These are phyloP conservation scores for Penaeus indicus DNA, from an alignment of 1,140 invertebrate genomes.

Conservation along the genomic window DNA sequence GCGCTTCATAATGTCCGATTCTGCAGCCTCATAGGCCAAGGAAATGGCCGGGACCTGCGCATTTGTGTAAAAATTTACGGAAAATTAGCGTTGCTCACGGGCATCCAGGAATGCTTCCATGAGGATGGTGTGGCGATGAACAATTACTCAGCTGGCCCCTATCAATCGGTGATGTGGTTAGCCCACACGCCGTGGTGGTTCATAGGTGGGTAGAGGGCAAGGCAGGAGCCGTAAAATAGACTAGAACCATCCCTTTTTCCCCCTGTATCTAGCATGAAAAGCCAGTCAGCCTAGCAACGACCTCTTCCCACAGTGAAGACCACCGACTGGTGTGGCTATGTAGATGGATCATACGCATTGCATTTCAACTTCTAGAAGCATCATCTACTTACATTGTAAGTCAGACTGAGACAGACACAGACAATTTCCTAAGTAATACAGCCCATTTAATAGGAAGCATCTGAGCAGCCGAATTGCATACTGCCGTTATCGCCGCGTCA, in stretches of 20 bases:
- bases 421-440: conserved; percentile 51
- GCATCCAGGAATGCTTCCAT: conserved; percentile 48
- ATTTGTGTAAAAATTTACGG: conserved; percentile 60
- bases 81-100: conserved; percentile 41
- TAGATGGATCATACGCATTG: conserved; percentile 54
- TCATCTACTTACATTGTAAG: conserved; percentile 49
- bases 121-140: conserved; percentile 54
- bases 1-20: conserved; percentile 97
- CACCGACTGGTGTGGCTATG: conserved; percentile 49
- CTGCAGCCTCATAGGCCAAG: conserved; percentile 95
- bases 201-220: conserved; percentile 47
- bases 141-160: conserved; percentile 51
- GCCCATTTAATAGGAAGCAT: conserved; percentile 43
- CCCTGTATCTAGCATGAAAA: conserved; percentile 49
- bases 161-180: conserved; percentile 51
- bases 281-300: conserved; percentile 41
- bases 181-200: conserved; percentile 36
- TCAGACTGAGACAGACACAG: conserved; percentile 45
- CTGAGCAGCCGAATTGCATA: conserved; percentile 25
- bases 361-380: conserved; percentile 54
- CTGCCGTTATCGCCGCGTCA: conserved; percentile 4
- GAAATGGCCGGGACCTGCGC: conserved; percentile 93
- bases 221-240: conserved; percentile 41
- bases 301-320: conserved; percentile 47
- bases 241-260: conserved; percentile 41